These are phyloP conservation scores for Galeruca laticollis DNA, from an alignment of 2,888 invertebrate genomes.

Conservation along the genomic window DNA sequence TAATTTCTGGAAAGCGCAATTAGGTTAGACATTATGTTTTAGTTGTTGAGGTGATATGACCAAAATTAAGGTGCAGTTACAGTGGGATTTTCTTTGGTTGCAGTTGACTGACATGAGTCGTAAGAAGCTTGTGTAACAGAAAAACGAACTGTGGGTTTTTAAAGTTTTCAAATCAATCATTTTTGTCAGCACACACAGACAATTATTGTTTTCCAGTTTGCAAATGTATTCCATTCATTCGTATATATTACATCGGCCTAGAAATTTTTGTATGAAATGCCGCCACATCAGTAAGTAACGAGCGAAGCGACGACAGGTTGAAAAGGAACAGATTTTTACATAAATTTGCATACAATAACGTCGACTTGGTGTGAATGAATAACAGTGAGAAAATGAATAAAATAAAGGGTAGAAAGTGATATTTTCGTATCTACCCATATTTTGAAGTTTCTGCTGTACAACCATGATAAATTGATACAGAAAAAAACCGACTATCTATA, in stretches of 20 bases:
- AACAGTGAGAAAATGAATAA: background rate
- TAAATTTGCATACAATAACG: slow-evolving; percentile 14
- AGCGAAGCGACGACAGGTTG: background rate
- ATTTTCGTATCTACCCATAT: slow-evolving; percentile 3
- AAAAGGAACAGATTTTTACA: slow-evolving; percentile 12
- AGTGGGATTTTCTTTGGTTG: no score
- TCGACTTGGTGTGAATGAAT: slow-evolving; percentile 5
- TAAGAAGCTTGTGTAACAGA: no score
- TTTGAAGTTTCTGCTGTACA: background rate
- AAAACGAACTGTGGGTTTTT: no score
- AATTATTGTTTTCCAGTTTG: no score
- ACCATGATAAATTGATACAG: background rate
- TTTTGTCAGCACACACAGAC: no score
- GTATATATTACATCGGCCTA: background rate
- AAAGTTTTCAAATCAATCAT: no score
- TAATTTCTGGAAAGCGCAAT: no score
- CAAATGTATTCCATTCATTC: no score
- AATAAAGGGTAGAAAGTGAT: background rate
- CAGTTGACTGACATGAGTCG: no score
- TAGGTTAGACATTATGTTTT: no score
- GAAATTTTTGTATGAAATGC: background rate
- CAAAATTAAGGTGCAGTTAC: no score
- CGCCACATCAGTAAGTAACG: background rate
- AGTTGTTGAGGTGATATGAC: no score
- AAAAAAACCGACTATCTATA: background rate